Base-by-base conservation (phyloP, 2,113 vertebrate species). In the Tamias sibiricus region DNA sequence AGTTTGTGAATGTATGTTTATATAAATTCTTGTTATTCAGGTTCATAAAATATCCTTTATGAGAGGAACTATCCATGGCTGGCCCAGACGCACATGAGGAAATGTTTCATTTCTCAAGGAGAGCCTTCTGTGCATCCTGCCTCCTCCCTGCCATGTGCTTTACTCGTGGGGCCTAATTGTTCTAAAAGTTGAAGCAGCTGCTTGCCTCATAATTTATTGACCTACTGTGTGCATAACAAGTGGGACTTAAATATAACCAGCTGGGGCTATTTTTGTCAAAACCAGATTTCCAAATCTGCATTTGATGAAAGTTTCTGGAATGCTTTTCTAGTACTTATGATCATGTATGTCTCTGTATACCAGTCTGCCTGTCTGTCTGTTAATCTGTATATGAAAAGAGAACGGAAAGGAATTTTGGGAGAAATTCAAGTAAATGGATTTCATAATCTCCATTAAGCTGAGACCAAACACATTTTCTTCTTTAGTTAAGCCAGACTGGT, bases 121-220 rank as follows among this genome's bases (percentile, higher is more conserved):
- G 96, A 85, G 49, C 97, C 97, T 97, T 98, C 96, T 98, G 98
- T 97, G 97, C 97, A 87, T 84, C 97, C 95, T 12, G 28, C 74
- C 90, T 94, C 94, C 96, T 98, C 96, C 96, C 96, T 95, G 77
- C 96, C 49, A 59, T 10, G 42, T 54, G 93, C 62, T 95, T 97
- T 94, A 97, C 95, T 96, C 92, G 0, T 88, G 97, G 95, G 95
- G 96, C 95, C 97, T 98, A 98, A 98, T 98, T 98, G 97, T 97
- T 97, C 90, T 98, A 97, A 97, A 98, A 97, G 96, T 85, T 98
- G 96, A 97, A 98, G 95, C 98, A 98, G 97, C 97, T 98, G 98
- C 92, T 97, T 96, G 91, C 57, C 92, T 97, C 83, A 89, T 97
- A 98, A 98, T 98, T 98, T 98, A 99, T 98, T 97, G 97, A 98